A percentile compares a stretch with the other conserved stretches of the same genome.
These are phyloP conservation scores for Cetonia aurata DNA, from an alignment of 2,888 invertebrate species.

Conservation along the genomic window DNA sequence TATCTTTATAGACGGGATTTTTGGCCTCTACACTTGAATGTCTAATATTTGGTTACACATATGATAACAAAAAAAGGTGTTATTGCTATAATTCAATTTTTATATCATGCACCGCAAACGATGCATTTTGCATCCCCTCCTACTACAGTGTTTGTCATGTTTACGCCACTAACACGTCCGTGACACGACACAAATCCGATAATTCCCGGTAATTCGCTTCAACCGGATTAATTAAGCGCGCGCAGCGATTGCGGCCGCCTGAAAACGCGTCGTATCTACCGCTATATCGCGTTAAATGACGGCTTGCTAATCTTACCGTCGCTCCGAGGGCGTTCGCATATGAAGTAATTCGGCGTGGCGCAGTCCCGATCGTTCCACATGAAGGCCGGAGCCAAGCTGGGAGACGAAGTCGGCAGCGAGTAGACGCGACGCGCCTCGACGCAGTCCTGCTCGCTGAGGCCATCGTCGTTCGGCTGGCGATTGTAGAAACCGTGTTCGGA, in stretches of 20 bases:
- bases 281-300: no score
- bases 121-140: no score
- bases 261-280: conserved; percentile 28
- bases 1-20: no score
- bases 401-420: conserved; percentile 69
- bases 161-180: background rate
- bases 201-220: conserved; percentile 2
- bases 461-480: conserved; percentile 85
- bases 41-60: no score
- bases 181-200: conserved; percentile 7
- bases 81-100: no score
- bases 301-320: conserved; percentile 69
- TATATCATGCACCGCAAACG: no score
- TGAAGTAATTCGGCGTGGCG: conserved; percentile 78
- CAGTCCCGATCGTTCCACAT: conserved; percentile 89
- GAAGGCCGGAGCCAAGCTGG: conserved; percentile 71
- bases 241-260: background rate
- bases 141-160: no score
- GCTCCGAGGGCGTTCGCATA: conserved; percentile 79
- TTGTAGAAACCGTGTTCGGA: conserved; percentile 75
- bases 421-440: conserved; percentile 81
- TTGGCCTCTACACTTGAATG: no score
- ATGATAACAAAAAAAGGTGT: no score
- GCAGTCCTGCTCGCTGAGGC: conserved; percentile 84
- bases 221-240: conserved; percentile 10